Base-by-base conservation (phyloP, 2,888 invertebrate species). In the Drosophila rellima region DNA sequence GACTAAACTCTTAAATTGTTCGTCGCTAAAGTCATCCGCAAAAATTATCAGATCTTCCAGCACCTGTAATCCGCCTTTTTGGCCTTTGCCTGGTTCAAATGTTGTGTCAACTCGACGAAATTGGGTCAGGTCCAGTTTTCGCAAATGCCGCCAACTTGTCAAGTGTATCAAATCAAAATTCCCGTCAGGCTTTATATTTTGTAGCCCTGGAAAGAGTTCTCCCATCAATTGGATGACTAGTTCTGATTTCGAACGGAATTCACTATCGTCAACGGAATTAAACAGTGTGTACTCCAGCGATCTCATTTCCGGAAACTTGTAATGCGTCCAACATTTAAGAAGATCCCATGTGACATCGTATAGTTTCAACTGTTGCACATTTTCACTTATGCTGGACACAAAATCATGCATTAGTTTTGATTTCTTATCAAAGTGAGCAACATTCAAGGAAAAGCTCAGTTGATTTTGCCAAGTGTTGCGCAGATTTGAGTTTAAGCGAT, bases 121-220 rank as follows among this genome's bases (percentile, higher is more conserved):
- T 8, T 31, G 13, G 8, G 0, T 6, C 6, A 74, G 11, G n/a
- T 75, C 39, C 10, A 74, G 20, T 44, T 56, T 45, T 3, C 55
- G 64, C 37, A 74, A 48, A 3, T 70, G 10, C 5, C 6, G 18
- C 47, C 42, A 64, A 7, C 44, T 44, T 3, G 17, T 15, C 7
- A 59, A 20, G n/a, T 15, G 4, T 7, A 2, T 3, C 2, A 8
- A 10, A 1, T 31, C 7, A 10, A 70, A 10, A 15, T 0, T 0
- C n/a, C 64, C 76, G 7, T 2, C 10, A 0, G 59, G 45, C 8
- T 23, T 42, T 0, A 60, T 1, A 10, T n/a, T 37, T 0, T 2
- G 7, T 2, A 73, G 18, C 0, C 7, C 29, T 10, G 76, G 71
- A 52, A 75, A 76, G 0, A 70, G 7, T 2, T 35, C 20, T 2